Conservation (phyloP, 1,140 invertebrate species). For the Oncopodura yosiiana region DNA sequence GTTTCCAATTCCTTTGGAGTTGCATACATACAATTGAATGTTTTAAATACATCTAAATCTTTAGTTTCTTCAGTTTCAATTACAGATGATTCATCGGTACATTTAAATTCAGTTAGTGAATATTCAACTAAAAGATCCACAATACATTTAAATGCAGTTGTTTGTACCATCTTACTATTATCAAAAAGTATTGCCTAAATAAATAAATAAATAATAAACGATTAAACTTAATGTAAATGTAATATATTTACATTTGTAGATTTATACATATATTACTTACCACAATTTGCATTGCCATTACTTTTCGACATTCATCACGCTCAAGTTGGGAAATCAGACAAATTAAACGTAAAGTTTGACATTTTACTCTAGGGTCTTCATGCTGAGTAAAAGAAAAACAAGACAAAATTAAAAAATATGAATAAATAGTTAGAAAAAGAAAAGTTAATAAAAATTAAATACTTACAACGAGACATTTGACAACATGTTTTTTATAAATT, state of each 20-base stretch:
- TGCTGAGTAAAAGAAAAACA: not conserved
- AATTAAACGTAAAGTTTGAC: not conserved
- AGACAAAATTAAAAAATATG: not conserved
- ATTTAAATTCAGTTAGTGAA: not conserved
- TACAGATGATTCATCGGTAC: not conserved
- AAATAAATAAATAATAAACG: not conserved
- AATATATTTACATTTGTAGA: too few species aligned
- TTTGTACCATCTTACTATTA: not conserved
- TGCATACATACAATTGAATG: too few species aligned
- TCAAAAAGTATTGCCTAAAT: slow-evolving; percentile 5
- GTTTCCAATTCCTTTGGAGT: too few species aligned
- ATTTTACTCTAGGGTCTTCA: not conserved
- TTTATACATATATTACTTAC: slow-evolving; percentile 8
- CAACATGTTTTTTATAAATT: slow-evolving; percentile 9
- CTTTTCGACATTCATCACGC: not conserved
- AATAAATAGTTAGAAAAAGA: not conserved
- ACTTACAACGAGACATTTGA: not conserved
- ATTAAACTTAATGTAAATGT: not conserved
- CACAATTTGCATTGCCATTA: not conserved
- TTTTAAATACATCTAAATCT: too few species aligned
- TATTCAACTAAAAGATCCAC: slow-evolving; percentile 10
- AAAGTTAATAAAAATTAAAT: not conserved
- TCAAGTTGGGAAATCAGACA: slow-evolving; percentile 3
- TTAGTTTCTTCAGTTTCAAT: not conserved
- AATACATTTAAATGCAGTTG: slow-evolving; percentile 3